Percentiles rank a stretch among this genome's conserved stretches.
phyloP scores from a whole-genome alignment of 2,888 invertebrate genomes.

The Hylaea fasciaria region DNA sequence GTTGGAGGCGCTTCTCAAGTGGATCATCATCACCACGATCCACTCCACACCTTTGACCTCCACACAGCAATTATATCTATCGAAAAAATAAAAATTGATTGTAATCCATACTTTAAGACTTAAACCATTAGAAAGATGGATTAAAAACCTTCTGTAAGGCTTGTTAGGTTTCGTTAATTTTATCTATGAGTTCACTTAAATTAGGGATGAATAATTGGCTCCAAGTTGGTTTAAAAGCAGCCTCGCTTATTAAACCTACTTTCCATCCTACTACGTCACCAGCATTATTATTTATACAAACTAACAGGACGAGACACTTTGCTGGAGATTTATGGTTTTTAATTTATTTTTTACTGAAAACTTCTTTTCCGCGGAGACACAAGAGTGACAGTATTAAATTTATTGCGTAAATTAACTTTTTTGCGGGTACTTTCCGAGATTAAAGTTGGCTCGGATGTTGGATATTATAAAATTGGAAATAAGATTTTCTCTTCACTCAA shows the following conservation, averaged over 20 bases:
- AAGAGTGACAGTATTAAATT: constrained; percentile 43
- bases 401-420: constrained; percentile 46
- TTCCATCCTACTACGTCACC: constrained; percentile 3
- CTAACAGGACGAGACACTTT: constrained; percentile 41
- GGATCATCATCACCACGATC: too few relatives aligned
- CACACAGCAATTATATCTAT: too few relatives aligned
- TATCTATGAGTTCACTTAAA: too few relatives aligned
- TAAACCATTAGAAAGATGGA: too few relatives aligned
- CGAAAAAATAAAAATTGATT: too few relatives aligned
- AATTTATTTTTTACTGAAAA: constrained; percentile 47
- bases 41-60: too few relatives aligned
- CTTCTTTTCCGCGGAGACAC: constrained; percentile 39
- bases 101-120: too few relatives aligned
- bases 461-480: constrained; percentile 23
- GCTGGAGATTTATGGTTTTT: constrained; percentile 46
- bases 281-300: constrained; percentile 39
- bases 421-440: constrained; percentile 32
- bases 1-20: too few relatives aligned
- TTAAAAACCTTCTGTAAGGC: too few relatives aligned
- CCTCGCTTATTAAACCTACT: constrained; percentile 4
- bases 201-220: too few relatives aligned
- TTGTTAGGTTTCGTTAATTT: too few relatives aligned
- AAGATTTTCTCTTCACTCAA: background rate
- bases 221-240: too few relatives aligned
- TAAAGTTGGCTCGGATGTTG: constrained; percentile 25